Evolutionary conservation across 2,113 vertebrate species (phyloP).

Genomic region (Pongo pygmaeus): DNA sequence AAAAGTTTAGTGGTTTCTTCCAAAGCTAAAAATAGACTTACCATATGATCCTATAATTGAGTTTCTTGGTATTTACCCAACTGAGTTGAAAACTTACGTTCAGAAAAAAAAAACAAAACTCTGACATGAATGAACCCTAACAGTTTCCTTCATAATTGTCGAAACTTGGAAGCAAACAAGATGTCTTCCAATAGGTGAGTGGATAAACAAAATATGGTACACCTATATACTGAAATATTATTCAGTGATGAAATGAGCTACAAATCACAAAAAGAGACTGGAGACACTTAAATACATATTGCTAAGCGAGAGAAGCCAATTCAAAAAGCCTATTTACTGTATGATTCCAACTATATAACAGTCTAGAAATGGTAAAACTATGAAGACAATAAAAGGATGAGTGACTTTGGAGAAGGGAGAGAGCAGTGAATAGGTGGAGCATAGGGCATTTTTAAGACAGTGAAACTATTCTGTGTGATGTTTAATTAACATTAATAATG

Average conservation of each 20-base stretch:
- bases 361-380: not conserved
- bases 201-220: not conserved
- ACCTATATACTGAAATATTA: not conserved
- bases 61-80: not conserved
- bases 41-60: not conserved
- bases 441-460: not conserved
- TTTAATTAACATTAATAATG: too few species aligned
- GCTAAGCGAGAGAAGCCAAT: not conserved
- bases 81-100: not conserved
- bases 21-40: not conserved
- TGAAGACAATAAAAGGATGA: not conserved
- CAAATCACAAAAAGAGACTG: not conserved
- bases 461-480: not conserved
- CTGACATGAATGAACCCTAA: not conserved
- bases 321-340: not conserved
- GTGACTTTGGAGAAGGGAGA: accelerated
- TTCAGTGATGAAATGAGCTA: not conserved
- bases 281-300: not conserved
- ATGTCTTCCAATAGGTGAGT: not conserved
- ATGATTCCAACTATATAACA: not conserved
- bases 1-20: not conserved
- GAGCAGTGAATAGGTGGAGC: not conserved
- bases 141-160: not conserved
- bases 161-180: not conserved
- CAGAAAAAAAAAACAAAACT: not conserved